A percentile compares a stretch with the other conserved stretches of the same genome.
These are phyloP conservation scores for Pithys albifrons DNA, from an alignment of 2,113 vertebrate genomes.

Conservation along the genomic window DNA sequence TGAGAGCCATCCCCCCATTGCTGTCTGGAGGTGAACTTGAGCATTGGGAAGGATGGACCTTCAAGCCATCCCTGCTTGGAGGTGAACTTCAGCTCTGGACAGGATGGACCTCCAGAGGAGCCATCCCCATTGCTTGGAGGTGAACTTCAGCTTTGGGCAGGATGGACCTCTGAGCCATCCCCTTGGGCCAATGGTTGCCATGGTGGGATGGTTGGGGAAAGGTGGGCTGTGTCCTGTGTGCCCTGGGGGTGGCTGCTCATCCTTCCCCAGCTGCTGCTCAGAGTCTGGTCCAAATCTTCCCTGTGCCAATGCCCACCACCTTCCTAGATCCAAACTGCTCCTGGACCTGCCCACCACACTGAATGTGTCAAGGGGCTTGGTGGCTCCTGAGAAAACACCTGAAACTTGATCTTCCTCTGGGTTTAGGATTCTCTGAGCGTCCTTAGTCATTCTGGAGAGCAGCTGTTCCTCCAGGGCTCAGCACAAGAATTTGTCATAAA, in stretches of 20 bases:
- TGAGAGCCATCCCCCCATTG: too few species aligned
- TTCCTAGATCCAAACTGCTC: neutral
- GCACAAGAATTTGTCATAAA: too few species aligned
- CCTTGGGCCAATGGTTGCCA: neutral
- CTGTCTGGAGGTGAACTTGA: too few species aligned
- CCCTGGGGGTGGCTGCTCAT: neutral
- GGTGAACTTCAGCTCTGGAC: too few species aligned
- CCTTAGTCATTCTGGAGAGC: neutral
- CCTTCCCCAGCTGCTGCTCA: neutral
- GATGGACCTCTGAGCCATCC: neutral
- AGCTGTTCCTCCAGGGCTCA: neutral
- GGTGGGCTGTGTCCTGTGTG: rapidly evolving
- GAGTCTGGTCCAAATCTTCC: neutral
- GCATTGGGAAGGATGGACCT: too few species aligned
- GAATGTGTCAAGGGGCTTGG: neutral
- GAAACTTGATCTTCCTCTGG: neutral
- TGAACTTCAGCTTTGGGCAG: too few species aligned
- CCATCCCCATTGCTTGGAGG: too few species aligned
- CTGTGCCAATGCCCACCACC: neutral
- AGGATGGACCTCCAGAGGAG: too few species aligned
- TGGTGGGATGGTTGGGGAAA: neutral
- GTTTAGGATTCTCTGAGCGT: neutral
- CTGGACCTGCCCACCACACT: neutral
- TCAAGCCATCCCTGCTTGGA: too few species aligned
- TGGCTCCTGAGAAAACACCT: neutral